Evolutionary conservation across 2,113 vertebrate genomes (phyloP), one percentile per base, ranked within the genome.

Genomic region (Osmerus eperlanus): DNA sequence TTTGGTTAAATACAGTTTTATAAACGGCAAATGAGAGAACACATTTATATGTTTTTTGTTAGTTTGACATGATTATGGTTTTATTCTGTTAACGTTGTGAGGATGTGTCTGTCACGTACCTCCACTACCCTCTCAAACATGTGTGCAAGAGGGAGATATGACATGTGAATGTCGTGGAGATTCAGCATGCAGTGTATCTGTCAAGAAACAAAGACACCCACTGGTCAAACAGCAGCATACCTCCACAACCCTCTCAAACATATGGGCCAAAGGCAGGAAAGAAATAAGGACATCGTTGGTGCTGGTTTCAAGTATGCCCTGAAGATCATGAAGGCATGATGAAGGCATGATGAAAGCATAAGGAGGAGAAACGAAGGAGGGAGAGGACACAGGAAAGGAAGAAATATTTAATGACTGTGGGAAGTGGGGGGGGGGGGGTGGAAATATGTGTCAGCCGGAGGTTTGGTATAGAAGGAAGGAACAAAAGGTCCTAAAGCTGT

Each of bases 231-330:
- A 47, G 41, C 41, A 47, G 88, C 95, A 86, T 95, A 99, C 97
- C 96, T 96, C 94, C 25, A 99, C 95, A 19, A 98, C 68, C 83
- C 92, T 94, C 84, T 99, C 97, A 93, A 99, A 96, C 97, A 99
- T 98, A 86, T 99, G 97, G 59, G 96, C 96, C 85, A 99, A 88
- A 72, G 97, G 97, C 82, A 99, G 94, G 91, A 97, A 98, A 83
- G 97, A 99, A 87, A 99, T 95, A 87, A 97, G 81, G 72, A 86
- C 87, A 19, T 98, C 96, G 70, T 94, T 95, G 80, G 71, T 0
- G 69, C 13, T 84, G 82, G 90, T 80, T 8, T 25, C 65, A 74
- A 93, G 73, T 19, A 67, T 36, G 32, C 68, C 90, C 97, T 97
- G 63, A 63, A 28, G 68, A 71, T 70, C 25, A 88, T 69, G 62